phyloP scores from a whole-genome alignment of 2,888 invertebrate genomes.

The Ptilodon capucinus region DNA sequence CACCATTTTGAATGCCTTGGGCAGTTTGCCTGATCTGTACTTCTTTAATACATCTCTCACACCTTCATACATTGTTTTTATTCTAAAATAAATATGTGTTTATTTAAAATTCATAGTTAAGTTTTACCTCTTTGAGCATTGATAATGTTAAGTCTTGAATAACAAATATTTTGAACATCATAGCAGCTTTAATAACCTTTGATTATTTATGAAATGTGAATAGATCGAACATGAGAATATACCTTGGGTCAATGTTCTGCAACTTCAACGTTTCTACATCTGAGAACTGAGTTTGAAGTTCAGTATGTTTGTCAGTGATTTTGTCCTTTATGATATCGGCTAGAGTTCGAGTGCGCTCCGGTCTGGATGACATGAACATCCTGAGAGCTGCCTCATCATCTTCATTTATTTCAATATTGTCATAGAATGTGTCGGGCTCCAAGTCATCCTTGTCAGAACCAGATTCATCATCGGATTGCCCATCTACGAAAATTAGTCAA shows the following conservation, averaged over 20 bases:
- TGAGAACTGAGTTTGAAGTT: constrained; percentile 92
- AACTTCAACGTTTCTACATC: constrained; percentile 89
- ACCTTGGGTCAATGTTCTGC: constrained; percentile 92
- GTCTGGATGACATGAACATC: constrained; percentile 84
- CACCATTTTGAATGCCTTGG: constrained; percentile 98
- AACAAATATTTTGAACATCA: too few species aligned
- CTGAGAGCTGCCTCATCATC: constrained; percentile 95
- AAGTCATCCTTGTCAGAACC: constrained; percentile 80
- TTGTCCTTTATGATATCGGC: constrained; percentile 97
- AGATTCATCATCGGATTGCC: constrained; percentile 68
- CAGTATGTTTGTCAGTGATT: constrained; percentile 95
- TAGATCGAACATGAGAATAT: too few species aligned
- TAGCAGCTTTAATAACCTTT: too few species aligned
- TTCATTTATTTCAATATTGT: constrained; percentile 90
- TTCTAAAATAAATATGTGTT: constrained; percentile 59
- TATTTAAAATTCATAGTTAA: not conserved
- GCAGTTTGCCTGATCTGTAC: constrained; percentile 97
- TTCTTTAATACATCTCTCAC: constrained; percentile 93
- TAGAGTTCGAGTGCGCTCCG: constrained; percentile 86
- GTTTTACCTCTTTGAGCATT: not conserved
- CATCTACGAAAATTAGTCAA: constrained; percentile 49
- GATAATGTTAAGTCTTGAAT: too few species aligned
- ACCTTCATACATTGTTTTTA: constrained; percentile 94
- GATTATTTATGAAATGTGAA: too few species aligned
- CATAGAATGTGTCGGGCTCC: constrained; percentile 85